Base-by-base conservation (phyloP, 2,888 invertebrate genomes). In the Sesia apiformis region DNA sequence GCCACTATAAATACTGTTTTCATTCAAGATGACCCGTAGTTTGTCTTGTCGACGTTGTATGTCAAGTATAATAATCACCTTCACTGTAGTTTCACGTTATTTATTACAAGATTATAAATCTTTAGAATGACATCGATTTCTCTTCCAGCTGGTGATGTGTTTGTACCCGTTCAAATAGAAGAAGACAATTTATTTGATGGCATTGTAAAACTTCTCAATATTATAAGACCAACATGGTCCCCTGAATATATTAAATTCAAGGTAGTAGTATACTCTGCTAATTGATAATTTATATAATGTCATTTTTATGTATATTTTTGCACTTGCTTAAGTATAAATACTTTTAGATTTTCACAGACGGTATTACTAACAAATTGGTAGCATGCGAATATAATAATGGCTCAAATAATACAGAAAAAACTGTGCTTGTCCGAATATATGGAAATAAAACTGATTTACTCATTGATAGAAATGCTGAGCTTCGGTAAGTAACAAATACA, bases 371-470 rank as follows among this genome's bases (percentile, higher is more conserved):
- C 86, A 97, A 96, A 81, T 90, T 98, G 66, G 92, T 98, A 55
- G 96, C 96, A 42, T 96, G 95, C 67, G 92, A 91, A 74, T 77
- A 89, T 60, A 81, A 77, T 50, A 64, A 67, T 51, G 63, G 69
- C 7, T 53, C 65, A 23, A 63, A 60, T 55, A 67, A 63, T 56
- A 67, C 72, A 61, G 93, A 95, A 38, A 75, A 81, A 69, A 93
- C 95, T 70, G 92, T 98, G 3, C 91, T 98, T 55, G 92, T 98
- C 39, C 91, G 98, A 66, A 93, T 98, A 59, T 98, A 98, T 90
- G 98, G 98, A 40, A 93, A 95, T 67, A 97, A 97, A 82, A 98
- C 98, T 3, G 98, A 98, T 81, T 89, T 96, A 63, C 92, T 98
- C 60, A 97, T 98, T 72, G 96, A 98, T 76, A 91, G 98, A 60